Evolutionary conservation across 2,888 invertebrate genomes (phyloP), one percentile per base, ranked within the genome.

Genomic region (Marronus borbonicus): DNA sequence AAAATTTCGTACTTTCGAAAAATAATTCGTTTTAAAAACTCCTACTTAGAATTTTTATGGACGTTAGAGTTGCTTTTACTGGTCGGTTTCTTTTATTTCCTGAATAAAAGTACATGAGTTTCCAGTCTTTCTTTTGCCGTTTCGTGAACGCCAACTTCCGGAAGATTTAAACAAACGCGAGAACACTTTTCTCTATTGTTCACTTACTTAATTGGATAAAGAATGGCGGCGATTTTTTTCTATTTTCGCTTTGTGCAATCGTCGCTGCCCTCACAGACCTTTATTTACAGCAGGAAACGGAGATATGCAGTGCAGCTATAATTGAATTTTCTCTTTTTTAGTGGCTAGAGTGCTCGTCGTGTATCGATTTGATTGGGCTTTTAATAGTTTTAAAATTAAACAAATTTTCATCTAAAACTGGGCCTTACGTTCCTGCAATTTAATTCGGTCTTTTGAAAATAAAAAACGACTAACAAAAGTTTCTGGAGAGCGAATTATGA

Each of bases 191-290:
- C 44, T 66, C 66, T 44, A 44, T 66, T 66, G 44, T 44, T 66
- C 65, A n/a, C 65, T 66, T 66, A 39, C 66, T 66, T 66, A 66
- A 66, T 66, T 66, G 66, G 66, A 49, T 66, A 66, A 66, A 44
- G 66, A 44, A 66, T 66, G 49, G 17, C 10, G 49, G 24, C 44
- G 44, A 20, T 44, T 36, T 64, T 64, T 66, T 17, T 49, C 10
- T 20, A 39, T 66, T 17, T 20, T 31, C 44, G 10, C 66, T 66
- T 66, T 20, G 66, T 66, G 24, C 5, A 44, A 44, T 24, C 44
- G 66, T 64, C 49, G 17, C 20, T 44, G 20, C 17, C 20, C 44
- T 44, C 44, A 44, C 12, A 49, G 49, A 14, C 44, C 20, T 20
- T n/a, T 44, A 44, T 66, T 20, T 66, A 49, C 10, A 24, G 49